These are phyloP conservation scores for Pterocles orientalis DNA, from an alignment of 2,113 vertebrate genomes.

Conservation along the genomic window DNA sequence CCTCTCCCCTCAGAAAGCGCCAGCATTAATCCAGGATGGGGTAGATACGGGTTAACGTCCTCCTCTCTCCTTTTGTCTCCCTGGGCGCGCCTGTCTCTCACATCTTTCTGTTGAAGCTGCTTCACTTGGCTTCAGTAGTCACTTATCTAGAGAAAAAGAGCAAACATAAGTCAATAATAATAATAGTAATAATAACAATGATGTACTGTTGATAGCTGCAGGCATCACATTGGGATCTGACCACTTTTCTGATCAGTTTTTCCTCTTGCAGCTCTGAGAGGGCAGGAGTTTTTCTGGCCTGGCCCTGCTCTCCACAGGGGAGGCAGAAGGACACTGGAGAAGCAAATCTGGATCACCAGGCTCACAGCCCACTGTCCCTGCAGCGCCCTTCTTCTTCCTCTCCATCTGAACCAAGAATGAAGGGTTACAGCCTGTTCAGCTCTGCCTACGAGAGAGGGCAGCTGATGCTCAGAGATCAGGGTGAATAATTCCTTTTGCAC, in stretches of 20 bases:
- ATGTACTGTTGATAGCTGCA: not conserved
- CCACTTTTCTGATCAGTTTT: not conserved
- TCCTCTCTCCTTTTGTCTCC: not conserved
- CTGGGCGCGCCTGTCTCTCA: not conserved
- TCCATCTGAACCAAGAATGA: not conserved
- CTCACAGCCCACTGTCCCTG: not conserved
- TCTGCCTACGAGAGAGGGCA: fast-evolving
- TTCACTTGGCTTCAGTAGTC: not conserved
- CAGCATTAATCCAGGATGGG: not conserved
- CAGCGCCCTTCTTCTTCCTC: not conserved
- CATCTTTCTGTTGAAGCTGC: not conserved
- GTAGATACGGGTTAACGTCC: not conserved
- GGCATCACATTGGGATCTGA: not conserved
- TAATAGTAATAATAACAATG: not conserved
- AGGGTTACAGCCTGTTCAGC: not conserved
- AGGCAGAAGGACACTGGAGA: not conserved
- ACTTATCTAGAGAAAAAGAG: not conserved
- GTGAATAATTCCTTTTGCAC: not conserved
- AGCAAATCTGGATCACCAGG: not conserved
- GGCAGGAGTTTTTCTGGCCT: not conserved
- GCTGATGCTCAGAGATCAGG: not conserved
- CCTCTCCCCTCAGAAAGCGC: not conserved
- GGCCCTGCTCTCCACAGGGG: not conserved
- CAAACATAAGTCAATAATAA: not conserved
- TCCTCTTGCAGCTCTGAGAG: not conserved